Conservation (phyloP, 2,888 invertebrate species). For the Hipparchia semele region DNA sequence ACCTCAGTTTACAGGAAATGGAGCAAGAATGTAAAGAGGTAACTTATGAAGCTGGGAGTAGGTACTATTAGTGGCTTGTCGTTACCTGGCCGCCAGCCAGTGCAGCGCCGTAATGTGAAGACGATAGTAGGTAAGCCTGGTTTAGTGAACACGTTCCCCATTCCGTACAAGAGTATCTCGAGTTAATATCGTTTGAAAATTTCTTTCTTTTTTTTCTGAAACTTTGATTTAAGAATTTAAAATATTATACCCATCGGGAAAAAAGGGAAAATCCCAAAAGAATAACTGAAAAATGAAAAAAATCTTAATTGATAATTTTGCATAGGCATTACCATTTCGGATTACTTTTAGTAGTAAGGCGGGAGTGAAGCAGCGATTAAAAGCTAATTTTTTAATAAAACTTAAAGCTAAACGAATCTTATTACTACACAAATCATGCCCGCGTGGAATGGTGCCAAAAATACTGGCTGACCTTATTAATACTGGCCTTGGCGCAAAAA, state of each 20-base stretch:
- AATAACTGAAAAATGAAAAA: too few relatives aligned
- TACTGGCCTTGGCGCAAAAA: too few relatives aligned
- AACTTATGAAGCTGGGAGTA: not conserved
- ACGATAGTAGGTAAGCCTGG: not conserved
- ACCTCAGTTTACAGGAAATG: not conserved
- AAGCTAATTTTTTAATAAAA: too few relatives aligned
- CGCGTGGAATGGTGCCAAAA: too few relatives aligned
- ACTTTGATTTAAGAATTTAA: not conserved
- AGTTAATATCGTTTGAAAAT: not conserved
- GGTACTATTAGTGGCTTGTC: not conserved
- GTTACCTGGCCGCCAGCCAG: conserved; percentile 14
- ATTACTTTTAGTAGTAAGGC: not conserved
- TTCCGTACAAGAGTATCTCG: not conserved
- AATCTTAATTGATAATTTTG: too few relatives aligned
- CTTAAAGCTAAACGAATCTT: too few relatives aligned
- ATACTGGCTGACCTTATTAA: too few relatives aligned
- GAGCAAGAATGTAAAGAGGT: not conserved
- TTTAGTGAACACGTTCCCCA: not conserved
- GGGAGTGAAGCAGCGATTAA: too few relatives aligned
- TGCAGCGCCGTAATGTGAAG: conserved; percentile 2
- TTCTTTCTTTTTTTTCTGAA: not conserved
- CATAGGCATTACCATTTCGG: too few relatives aligned
- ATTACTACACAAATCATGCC: too few relatives aligned
- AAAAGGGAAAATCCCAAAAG: too few relatives aligned
- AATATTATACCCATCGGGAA: not conserved